These are phyloP conservation scores for Echeneis naucrates DNA, from an alignment of 2,797 vertebrate genomes.

Conservation along the genomic window DNA sequence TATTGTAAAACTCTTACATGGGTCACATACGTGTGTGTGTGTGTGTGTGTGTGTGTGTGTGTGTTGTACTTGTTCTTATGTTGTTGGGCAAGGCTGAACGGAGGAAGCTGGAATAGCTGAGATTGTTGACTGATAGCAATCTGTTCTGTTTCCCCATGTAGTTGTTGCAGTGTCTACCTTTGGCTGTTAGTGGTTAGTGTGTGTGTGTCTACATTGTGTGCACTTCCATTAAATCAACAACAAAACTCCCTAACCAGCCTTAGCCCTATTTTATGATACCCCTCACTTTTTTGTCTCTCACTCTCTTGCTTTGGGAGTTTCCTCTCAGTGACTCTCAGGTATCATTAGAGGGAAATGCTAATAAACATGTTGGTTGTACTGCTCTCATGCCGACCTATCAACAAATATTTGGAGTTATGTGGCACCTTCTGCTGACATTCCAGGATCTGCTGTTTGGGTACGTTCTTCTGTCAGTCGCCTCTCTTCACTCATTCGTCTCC, in stretches of 20 bases:
- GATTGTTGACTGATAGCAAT: conserved; percentile 65
- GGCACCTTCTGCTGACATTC: conserved; percentile 92
- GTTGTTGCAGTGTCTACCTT: conserved; percentile 43
- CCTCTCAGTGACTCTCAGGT: conserved; percentile 28
- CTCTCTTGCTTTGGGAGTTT: conserved; percentile 21
- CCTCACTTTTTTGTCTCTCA: conserved; percentile 2
- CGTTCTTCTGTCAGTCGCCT: conserved; percentile 77
- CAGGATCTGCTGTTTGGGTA: conserved; percentile 91
- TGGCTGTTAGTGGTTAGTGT: conserved; percentile 34
- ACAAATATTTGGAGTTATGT: conserved; percentile 95
- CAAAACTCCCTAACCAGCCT: conserved; percentile 27
- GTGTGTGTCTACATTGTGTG: conserved; percentile 19
- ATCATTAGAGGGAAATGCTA: conserved; percentile 79
- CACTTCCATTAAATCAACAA: conserved; percentile 46
- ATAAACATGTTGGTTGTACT: conserved; percentile 81
- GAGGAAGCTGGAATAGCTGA: conserved; percentile 31
- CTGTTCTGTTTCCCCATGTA: conserved; percentile 46
- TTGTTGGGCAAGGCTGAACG: conserved; percentile 46
- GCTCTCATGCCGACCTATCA: conserved; percentile 89
- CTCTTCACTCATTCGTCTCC: conserved; percentile 44
- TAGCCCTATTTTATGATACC: too few species aligned
- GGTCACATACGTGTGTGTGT: conserved; percentile 1
- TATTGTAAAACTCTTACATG: background rate
- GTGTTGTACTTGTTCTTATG: conserved; percentile 14
- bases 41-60: conserved; percentile 5